Evolutionary conservation across 2,113 vertebrate species (phyloP).

Genomic region (Nyctereutes procyonoides): DNA sequence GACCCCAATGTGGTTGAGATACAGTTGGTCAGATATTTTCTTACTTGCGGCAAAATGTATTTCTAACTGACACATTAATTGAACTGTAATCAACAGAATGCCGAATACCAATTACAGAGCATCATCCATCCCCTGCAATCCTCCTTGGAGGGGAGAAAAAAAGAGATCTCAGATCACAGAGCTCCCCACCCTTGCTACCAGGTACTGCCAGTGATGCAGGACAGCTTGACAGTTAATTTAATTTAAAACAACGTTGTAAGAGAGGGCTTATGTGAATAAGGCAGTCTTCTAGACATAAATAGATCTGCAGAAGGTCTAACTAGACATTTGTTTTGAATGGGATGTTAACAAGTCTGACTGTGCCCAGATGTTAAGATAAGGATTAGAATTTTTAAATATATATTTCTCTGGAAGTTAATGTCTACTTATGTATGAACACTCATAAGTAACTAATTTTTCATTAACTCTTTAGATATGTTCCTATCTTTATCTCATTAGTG

Average conservation of each 20-base stretch:
- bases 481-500: background rate
- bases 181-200: background rate
- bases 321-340: background rate
- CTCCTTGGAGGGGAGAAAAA: background rate
- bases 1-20: background rate
- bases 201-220: background rate
- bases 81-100: background rate
- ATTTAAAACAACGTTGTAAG: slow-evolving; percentile 6
- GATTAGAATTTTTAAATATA: background rate
- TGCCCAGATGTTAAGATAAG: slow-evolving; percentile 1
- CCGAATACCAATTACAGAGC: background rate
- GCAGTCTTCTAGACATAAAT: background rate
- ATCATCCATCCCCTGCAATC: background rate
- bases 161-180: background rate
- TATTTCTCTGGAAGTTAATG: slow-evolving; percentile 44
- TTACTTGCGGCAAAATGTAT: background rate
- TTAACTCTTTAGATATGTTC: background rate
- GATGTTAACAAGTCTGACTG: slow-evolving; percentile 8
- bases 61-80: background rate
- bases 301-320: background rate
- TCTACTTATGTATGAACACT: background rate
- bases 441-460: slow-evolving; percentile 17
- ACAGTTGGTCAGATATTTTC: background rate
- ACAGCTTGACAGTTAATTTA: background rate
- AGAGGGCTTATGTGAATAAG: background rate